Evolutionary conservation across 1,140 invertebrate species (phyloP).

Genomic region (Trichonephila clavipes): DNA sequence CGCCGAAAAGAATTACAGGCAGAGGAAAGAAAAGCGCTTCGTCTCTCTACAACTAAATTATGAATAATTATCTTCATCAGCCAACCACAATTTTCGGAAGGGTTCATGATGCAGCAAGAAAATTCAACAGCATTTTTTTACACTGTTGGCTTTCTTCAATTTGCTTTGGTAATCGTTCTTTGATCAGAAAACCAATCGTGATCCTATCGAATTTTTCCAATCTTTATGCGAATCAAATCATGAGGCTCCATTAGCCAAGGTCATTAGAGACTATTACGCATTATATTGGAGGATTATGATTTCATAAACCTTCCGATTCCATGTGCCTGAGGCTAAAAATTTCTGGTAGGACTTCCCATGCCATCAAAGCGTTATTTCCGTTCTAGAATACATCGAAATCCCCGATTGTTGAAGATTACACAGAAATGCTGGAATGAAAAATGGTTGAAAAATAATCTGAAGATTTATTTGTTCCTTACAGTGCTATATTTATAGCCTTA

Average conservation of each 20-base stretch:
- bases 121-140: background rate
- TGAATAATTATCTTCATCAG: background rate
- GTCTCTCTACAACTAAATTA: background rate
- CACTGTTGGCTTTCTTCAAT: background rate
- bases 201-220: conserved; percentile 2
- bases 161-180: background rate
- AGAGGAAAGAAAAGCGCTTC: background rate
- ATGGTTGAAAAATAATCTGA: background rate
- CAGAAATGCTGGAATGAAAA: background rate
- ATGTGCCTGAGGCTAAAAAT: background rate
- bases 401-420: background rate
- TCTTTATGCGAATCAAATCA: background rate
- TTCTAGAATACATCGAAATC: background rate
- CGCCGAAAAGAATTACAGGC: background rate
- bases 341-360: background rate
- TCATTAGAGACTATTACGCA: conserved; percentile 15
- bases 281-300: conserved; percentile 23
- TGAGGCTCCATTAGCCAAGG: background rate
- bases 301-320: background rate
- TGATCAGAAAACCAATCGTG: background rate
- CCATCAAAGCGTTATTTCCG: background rate
- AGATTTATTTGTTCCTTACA: background rate
- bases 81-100: background rate
- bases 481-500: background rate
- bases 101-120: background rate